These are phyloP conservation scores for Cygnus olor DNA, from an alignment of 2,797 vertebrate genomes.

Conservation along the genomic window DNA sequence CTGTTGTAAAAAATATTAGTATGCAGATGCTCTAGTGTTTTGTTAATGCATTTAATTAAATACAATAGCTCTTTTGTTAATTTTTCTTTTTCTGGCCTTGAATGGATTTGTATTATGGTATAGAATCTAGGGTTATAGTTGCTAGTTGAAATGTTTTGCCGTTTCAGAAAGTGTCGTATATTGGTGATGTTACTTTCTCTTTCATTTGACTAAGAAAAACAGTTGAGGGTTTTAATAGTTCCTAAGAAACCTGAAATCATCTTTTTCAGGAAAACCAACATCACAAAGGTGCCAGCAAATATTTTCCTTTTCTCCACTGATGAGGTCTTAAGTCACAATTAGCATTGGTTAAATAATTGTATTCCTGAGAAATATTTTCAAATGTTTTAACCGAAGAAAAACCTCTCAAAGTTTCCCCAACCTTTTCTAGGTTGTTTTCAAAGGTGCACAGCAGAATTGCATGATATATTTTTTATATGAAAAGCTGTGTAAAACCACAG, in stretches of 20 bases:
- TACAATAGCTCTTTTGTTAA: constrained; percentile 86
- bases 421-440: not conserved
- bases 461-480: not conserved
- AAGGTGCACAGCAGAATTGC: not conserved
- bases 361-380: not conserved
- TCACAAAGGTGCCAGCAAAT: not conserved
- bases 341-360: not conserved
- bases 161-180: not conserved
- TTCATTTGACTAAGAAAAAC: not conserved
- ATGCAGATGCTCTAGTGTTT: constrained; percentile 90
- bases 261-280: not conserved
- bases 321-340: not conserved
- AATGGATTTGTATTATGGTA: constrained; percentile 67
- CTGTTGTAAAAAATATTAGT: constrained; percentile 88
- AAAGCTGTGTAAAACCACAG: not conserved
- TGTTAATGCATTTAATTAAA: constrained; percentile 84
- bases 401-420: not conserved
- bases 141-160: constrained; percentile 29
- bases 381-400: not conserved
- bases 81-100: constrained; percentile 60
- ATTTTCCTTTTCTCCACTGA: not conserved
- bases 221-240: not conserved
- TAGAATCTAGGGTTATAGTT: constrained; percentile 40
- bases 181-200: not conserved
- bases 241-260: not conserved